Percentiles rank a stretch among this genome's conserved stretches.
Evolutionary conservation across 1,140 invertebrate genomes (phyloP).

Genomic region (Panagrolaimus sp.): DNA sequence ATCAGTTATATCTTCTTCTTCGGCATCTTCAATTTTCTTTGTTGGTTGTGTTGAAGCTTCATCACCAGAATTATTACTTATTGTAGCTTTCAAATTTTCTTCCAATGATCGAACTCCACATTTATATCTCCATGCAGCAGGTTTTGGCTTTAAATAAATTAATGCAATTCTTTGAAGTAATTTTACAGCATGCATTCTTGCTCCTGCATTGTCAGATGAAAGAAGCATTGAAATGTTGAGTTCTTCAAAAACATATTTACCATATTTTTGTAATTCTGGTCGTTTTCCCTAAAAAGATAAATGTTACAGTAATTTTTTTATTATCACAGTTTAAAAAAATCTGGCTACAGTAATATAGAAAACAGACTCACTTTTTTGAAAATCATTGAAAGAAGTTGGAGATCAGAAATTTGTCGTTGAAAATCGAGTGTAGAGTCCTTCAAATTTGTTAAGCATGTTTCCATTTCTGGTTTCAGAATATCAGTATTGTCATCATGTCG

Average conservation of each 20-base stretch:
- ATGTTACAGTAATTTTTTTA: no score
- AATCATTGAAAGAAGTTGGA: constrained; percentile 30
- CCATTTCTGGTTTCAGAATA: constrained; percentile 22
- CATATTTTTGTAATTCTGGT: constrained; percentile 31
- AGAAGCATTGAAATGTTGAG: constrained; percentile 17
- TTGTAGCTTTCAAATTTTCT: constrained; percentile 65
- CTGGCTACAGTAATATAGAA: no score
- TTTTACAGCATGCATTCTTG: constrained; percentile 68
- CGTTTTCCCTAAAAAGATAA: no score
- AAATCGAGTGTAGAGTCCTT: constrained; percentile 26
- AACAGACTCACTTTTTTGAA: no score
- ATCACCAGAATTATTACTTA: no score
- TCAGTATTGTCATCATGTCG: constrained; percentile 37
- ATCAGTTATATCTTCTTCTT: not conserved
- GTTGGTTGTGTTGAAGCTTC: constrained; percentile 30
- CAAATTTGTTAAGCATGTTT: constrained; percentile 13
- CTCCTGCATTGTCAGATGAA: constrained; percentile 29
- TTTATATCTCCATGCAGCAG: constrained; percentile 84
- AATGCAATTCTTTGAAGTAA: constrained; percentile 83
- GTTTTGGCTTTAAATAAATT: constrained; percentile 74
- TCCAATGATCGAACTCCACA: constrained; percentile 73
- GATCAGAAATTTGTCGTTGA: constrained; percentile 28
- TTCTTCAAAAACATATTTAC: constrained; percentile 19
- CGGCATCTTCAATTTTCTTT: not conserved
- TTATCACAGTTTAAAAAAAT: no score